A percentile compares a stretch with the other conserved stretches of the same genome.
Conservation (phyloP, 1,140 invertebrate species). For the Vanessa tameamea region DNA sequence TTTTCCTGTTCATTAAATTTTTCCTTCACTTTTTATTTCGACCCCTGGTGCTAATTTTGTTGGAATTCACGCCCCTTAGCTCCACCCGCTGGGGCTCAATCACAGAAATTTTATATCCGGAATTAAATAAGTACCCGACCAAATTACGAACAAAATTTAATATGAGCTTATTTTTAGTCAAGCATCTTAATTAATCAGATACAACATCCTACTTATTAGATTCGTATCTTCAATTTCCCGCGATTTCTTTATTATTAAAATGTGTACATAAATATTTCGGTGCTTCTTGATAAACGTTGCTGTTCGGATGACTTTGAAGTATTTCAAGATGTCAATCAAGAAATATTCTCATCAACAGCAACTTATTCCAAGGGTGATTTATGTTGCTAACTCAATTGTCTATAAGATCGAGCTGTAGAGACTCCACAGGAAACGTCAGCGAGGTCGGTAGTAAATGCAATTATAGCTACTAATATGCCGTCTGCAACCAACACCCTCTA, state of each 20-base stretch:
- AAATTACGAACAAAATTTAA: conserved; percentile 77
- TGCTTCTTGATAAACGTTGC: conserved; percentile 18
- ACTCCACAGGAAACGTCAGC: conserved; percentile 71
- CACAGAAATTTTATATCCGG: conserved; percentile 82
- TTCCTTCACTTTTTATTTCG: conserved; percentile 81
- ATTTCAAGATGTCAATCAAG: conserved; percentile 59
- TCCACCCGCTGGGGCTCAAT: conserved; percentile 79
- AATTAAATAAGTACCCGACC: conserved; percentile 81
- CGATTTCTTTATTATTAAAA: neutral
- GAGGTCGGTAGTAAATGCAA: conserved; percentile 76
- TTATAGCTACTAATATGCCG: conserved; percentile 77
- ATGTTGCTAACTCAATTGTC: conserved; percentile 77
- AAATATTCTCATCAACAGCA: conserved; percentile 71
- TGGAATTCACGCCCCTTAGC: conserved; percentile 81
- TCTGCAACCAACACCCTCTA: conserved; percentile 63
- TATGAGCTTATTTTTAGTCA: conserved; percentile 72
- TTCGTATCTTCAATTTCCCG: conserved; percentile 35
- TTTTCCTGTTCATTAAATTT: conserved; percentile 83
- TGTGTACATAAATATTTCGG: neutral
- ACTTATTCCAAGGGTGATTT: conserved; percentile 75
- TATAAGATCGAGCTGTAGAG: conserved; percentile 70
- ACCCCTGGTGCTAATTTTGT: conserved; percentile 82
- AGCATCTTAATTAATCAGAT: conserved; percentile 72
- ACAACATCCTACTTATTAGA: conserved; percentile 54
- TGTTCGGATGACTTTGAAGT: conserved; percentile 44